phyloP scores from a whole-genome alignment of 2,888 invertebrate genomes.

The Scaptomyza parva region DNA sequence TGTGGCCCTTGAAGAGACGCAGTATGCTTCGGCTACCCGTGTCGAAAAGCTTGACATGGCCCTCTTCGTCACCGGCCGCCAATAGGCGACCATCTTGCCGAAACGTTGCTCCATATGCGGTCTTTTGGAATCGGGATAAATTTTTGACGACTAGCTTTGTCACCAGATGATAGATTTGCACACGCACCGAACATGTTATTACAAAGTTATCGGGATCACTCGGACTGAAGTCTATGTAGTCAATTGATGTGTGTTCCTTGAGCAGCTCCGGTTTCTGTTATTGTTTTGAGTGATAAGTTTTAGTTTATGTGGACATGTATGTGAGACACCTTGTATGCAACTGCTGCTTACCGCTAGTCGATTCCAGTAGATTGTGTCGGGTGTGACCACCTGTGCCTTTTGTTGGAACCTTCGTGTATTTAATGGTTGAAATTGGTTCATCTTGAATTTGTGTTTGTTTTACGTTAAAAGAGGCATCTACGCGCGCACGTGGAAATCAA shows the following conservation, averaged over 20 bases:
- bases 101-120: slow-evolving; percentile 94
- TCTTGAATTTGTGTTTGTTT: slow-evolving; percentile 22
- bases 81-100: slow-evolving; percentile 92
- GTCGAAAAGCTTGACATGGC: slow-evolving; percentile 94
- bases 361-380: slow-evolving; percentile 95
- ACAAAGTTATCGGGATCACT: slow-evolving; percentile 96
- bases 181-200: slow-evolving; percentile 95
- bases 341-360: slow-evolving; percentile 90
- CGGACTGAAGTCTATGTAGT: slow-evolving; percentile 95
- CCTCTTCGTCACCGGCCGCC: slow-evolving; percentile 96
- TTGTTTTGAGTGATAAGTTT: not conserved
- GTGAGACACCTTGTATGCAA: not conserved
- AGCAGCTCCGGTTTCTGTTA: slow-evolving; percentile 92
- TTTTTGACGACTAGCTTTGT: slow-evolving; percentile 93
- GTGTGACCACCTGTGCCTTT: slow-evolving; percentile 87
- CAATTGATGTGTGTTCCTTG: slow-evolving; percentile 96
- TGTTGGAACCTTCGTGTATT: slow-evolving; percentile 80
- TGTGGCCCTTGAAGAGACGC: slow-evolving; percentile 94
- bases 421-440: slow-evolving; percentile 77
- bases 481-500: slow-evolving; percentile 43
- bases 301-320: not conserved
- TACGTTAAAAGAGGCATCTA: slow-evolving; percentile 5
- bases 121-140: slow-evolving; percentile 92
- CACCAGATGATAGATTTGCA: slow-evolving; percentile 94
- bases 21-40: slow-evolving; percentile 92